Percentiles rank a stretch among this genome's conserved stretches.
These are phyloP conservation scores for Arremon aurantiirostris DNA, from an alignment of 2,797 vertebrate genomes.

Conservation along the genomic window DNA sequence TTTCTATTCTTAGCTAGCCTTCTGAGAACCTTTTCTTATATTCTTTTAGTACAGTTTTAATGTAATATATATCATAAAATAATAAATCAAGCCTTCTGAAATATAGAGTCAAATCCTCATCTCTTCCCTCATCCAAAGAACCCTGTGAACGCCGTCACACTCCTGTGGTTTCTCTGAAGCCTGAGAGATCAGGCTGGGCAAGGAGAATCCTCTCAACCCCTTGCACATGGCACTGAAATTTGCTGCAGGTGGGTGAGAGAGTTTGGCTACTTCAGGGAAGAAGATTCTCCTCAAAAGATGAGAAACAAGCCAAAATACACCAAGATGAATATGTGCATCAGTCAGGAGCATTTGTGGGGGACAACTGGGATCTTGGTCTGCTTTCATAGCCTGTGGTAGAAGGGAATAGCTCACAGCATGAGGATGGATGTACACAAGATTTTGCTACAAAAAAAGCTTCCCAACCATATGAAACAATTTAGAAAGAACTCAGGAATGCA, in stretches of 20 bases:
- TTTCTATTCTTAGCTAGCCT: no score
- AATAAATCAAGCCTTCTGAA: no score
- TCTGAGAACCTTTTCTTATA: no score
- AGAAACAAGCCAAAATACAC: not conserved
- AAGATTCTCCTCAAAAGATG: not conserved
- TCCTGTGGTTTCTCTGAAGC: not conserved
- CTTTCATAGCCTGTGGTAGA: not conserved
- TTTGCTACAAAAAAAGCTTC: not conserved
- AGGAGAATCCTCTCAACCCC: not conserved
- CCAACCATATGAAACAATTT: not conserved
- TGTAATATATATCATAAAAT: no score
- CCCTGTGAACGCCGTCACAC: no score
- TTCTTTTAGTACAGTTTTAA: no score
- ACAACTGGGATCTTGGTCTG: not conserved
- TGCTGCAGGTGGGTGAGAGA: not conserved
- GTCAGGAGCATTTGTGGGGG: not conserved
- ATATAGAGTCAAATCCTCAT: no score
- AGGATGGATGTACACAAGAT: not conserved
- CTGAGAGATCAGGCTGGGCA: not conserved
- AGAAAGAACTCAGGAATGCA: not conserved
- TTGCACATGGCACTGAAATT: not conserved
- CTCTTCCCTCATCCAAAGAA: no score
- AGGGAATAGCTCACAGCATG: not conserved
- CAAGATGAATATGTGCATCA: not conserved
- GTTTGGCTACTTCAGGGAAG: not conserved